Base-by-base conservation (phyloP, 2,888 invertebrate genomes). In the Thysanoteuthis rhombus region DNA sequence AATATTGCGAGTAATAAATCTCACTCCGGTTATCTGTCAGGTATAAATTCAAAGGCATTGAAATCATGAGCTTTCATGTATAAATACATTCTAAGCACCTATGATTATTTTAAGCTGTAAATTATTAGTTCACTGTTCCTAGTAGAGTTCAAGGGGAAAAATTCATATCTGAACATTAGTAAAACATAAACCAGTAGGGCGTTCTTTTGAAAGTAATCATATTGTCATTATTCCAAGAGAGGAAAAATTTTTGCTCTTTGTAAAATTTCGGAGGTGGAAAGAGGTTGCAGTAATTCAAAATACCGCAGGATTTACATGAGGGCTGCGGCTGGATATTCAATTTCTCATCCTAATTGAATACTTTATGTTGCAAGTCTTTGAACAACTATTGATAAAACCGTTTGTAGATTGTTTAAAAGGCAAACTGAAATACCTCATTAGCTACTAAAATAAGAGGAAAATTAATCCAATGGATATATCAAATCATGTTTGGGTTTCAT, bases 351-450 rank as follows among this genome's bases (percentile, higher is more conserved):
- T 75, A 75, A 75, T 75, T 75, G 75, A 75, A 75, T 75, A 75
- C 32, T 75, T 75, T 75, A 36, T 36, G 75, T 36, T 75, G 75
- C 75, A n/a, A 75, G n/a, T 36, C 75, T 75, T 75, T 75, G 75
- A 75, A 75, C 75, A 12, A 36, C 75, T 10, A 75, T 75, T 75
- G 75, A 75, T 75, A 75, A 75, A 75, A 75, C 75, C 75, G 75
- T 75, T 75, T 75, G 75, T 75, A 75, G 75, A 75, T 75, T 75
- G 75, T 75, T 75, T 75, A 75, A 75, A 75, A 75, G 75, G 75
- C 75, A 75, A 75, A 75, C n/a, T 10, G 75, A n/a, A 75, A 75
- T 75, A 75, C 75, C 75, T 75, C 75, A 75, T 75, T 75, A 75
- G 75, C 75, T 36, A 75, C 75, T 75, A 75, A 75, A 75, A 75